Conservation (phyloP, 2,113 vertebrate species). For the Myrmophylax atrothorax region DNA sequence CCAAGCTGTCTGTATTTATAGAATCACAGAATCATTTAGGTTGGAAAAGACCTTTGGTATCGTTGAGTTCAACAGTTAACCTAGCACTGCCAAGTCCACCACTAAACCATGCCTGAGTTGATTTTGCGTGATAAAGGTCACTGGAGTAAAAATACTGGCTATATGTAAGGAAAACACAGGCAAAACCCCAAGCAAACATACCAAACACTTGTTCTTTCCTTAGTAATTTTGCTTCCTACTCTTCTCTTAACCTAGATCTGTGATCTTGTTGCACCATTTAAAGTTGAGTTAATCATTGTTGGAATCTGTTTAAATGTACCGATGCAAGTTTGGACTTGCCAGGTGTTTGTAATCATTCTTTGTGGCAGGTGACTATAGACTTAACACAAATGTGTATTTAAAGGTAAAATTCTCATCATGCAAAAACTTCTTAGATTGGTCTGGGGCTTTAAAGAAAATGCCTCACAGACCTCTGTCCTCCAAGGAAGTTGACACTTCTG, state of each 20-base stretch:
- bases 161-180: not conserved
- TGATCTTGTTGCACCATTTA: not conserved
- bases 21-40: not conserved
- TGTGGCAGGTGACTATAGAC: not conserved
- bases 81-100: not conserved
- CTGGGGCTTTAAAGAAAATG: not conserved
- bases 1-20: slow-evolving; percentile 37
- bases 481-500: not conserved
- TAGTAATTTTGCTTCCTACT: not conserved
- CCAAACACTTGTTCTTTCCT: not conserved
- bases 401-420: not conserved
- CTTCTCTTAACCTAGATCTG: not conserved
- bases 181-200: not conserved
- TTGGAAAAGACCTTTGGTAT: not conserved
- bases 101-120: not conserved
- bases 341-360: not conserved
- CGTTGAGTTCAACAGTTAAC: not conserved
- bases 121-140: not conserved
- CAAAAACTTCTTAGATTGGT: not conserved
- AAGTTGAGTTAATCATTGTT: not conserved
- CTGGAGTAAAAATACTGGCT: not conserved
- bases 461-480: not conserved
- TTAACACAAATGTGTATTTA: not conserved
- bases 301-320: not conserved
- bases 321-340: not conserved